phyloP scores from a whole-genome alignment of 37 sponge, comb jelly and placozoan species.

The Hormiphora californensis region DNA sequence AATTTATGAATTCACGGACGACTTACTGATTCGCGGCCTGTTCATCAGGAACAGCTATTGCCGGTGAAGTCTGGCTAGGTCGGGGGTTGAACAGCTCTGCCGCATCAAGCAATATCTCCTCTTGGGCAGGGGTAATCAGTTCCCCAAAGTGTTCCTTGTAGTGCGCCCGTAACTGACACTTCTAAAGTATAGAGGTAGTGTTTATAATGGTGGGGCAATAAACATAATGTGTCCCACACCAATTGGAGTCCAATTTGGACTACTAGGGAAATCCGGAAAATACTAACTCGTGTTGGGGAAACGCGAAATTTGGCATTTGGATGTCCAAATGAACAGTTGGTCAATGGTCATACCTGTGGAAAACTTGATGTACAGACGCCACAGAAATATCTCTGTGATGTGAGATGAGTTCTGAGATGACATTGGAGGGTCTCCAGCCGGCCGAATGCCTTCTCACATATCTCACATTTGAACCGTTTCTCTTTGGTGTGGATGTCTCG shows the following conservation, averaged over 20 bases:
- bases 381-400: not conserved
- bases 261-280: too few species aligned
- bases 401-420: constrained; percentile 23
- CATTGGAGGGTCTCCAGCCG: constrained; percentile 43
- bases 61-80: too few species aligned
- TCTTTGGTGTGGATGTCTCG: constrained; percentile 52
- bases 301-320: not conserved
- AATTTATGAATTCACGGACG: too few species aligned
- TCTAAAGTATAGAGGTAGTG: not conserved
- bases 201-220: too few species aligned
- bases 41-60: too few species aligned
- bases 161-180: not conserved
- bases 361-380: constrained; percentile 20
- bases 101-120: not conserved
- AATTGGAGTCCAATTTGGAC: too few species aligned
- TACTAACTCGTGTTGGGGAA: too few species aligned
- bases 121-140: constrained; percentile 19
- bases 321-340: not conserved
- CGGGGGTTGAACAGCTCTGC: constrained; percentile 17
- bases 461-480: constrained; percentile 46
- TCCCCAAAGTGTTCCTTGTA: constrained; percentile 45
- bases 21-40: too few species aligned
- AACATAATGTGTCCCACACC: too few species aligned
- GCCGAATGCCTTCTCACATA: constrained; percentile 36
- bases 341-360: constrained; percentile 7